A percentile compares a stretch with the other conserved stretches of the same genome.
Evolutionary conservation across 1,140 invertebrate species (phyloP).

Genomic region (roundworm (Caenorhabditis elegans)): DNA sequence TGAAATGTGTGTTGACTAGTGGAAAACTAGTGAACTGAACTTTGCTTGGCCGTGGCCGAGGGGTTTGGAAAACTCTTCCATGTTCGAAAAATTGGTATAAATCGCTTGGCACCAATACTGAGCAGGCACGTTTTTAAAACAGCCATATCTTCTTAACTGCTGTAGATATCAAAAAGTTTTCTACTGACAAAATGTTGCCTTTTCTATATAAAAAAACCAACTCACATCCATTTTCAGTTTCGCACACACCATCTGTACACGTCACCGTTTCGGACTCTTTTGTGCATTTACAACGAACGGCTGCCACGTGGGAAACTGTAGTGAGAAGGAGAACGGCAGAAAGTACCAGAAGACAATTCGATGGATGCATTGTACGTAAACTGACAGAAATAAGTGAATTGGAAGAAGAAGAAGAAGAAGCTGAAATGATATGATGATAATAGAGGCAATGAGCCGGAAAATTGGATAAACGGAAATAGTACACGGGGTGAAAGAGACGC

Average conservation of each 20-base stretch:
- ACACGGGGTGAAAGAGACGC: not conserved
- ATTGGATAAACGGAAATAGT: not conserved
- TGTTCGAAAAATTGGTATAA: too few species aligned
- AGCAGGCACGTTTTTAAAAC: too few species aligned
- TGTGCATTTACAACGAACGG: slow-evolving; percentile 40
- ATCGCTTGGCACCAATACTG: too few species aligned
- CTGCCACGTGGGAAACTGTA: not conserved
- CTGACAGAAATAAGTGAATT: not conserved
- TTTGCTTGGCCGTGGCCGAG: too few species aligned
- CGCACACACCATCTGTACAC: slow-evolving; percentile 38
- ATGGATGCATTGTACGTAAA: not conserved
- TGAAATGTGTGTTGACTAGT: too few species aligned
- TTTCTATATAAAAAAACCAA: not conserved
- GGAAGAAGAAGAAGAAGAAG: not conserved
- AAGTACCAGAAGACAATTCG: not conserved
- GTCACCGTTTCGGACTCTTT: slow-evolving; percentile 46
- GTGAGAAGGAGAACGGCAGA: not conserved
- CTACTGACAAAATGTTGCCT: not conserved
- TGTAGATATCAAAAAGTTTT: too few species aligned
- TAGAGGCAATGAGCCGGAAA: slow-evolving; percentile 25
- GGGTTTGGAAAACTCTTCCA: too few species aligned
- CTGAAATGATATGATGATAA: not conserved
- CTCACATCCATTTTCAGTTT: slow-evolving; percentile 44
- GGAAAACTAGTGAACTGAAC: too few species aligned
- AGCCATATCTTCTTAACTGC: too few species aligned